A percentile compares a stretch with the other conserved stretches of the same genome.
These are phyloP conservation scores for Xanthia icteritia DNA, from an alignment of 2,888 invertebrate species.

Conservation along the genomic window DNA sequence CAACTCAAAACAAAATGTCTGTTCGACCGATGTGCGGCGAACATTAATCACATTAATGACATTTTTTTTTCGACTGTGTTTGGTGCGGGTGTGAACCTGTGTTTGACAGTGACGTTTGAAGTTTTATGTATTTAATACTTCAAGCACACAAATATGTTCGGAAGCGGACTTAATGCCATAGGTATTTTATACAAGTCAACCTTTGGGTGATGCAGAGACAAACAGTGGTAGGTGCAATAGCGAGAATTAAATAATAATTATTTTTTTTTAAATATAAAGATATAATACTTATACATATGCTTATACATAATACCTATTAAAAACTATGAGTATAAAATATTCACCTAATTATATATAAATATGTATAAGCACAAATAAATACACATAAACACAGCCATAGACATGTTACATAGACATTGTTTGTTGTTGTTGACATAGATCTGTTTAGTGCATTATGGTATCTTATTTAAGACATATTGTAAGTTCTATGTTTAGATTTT, in stretches of 20 bases:
- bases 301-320: too few relatives aligned
- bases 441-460: neutral
- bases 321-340: too few relatives aligned
- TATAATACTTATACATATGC: too few relatives aligned
- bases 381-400: too few relatives aligned
- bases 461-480: too few relatives aligned
- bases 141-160: neutral
- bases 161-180: neutral
- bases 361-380: too few relatives aligned
- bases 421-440: too few relatives aligned
- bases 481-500: too few relatives aligned
- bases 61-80: slow-evolving; percentile 59
- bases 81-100: slow-evolving; percentile 12
- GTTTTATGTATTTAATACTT: slow-evolving; percentile 1
- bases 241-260: neutral
- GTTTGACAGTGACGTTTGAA: slow-evolving; percentile 40
- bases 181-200: neutral
- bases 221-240: neutral
- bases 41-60: slow-evolving; percentile 71
- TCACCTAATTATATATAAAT: too few relatives aligned
- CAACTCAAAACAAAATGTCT: slow-evolving; percentile 78
- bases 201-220: neutral
- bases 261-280: too few relatives aligned
- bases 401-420: too few relatives aligned
- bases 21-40: slow-evolving; percentile 62